Evolutionary conservation across 2,888 invertebrate genomes (phyloP).

Genomic region (Orchesella flavescens): DNA sequence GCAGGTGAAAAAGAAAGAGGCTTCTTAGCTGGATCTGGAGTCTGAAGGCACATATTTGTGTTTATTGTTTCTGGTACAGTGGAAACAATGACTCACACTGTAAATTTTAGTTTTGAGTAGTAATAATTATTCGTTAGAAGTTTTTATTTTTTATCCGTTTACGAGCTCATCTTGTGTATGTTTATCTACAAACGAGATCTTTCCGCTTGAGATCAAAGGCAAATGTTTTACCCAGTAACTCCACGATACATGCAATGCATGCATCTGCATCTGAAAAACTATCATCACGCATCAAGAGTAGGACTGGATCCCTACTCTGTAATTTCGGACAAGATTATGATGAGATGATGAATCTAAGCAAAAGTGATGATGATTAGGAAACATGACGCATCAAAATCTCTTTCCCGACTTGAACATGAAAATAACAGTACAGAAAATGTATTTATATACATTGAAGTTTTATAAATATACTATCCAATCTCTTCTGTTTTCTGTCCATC

Average conservation of each 20-base stretch:
- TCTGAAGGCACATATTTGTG: no score
- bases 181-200: conserved; percentile 4
- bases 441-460: not conserved
- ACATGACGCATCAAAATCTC: conserved; percentile 48
- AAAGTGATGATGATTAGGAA: conserved; percentile 22
- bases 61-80: not conserved
- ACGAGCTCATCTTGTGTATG: not conserved
- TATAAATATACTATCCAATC: not conserved
- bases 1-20: not conserved
- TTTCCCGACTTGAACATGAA: not conserved
- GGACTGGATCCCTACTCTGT: not conserved
- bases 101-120: not conserved
- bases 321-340: not conserved
- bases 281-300: no score
- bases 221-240: no score
- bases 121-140: no score
- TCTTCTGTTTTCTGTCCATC: not conserved
- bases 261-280: no score
- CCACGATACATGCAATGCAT: no score
- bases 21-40: not conserved
- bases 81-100: not conserved
- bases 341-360: not conserved
- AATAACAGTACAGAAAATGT: not conserved
- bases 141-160: no score
- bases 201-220: not conserved